Conservation (phyloP, 92 coral and sea anemone species). For the Anthopleura xanthogrammica region DNA sequence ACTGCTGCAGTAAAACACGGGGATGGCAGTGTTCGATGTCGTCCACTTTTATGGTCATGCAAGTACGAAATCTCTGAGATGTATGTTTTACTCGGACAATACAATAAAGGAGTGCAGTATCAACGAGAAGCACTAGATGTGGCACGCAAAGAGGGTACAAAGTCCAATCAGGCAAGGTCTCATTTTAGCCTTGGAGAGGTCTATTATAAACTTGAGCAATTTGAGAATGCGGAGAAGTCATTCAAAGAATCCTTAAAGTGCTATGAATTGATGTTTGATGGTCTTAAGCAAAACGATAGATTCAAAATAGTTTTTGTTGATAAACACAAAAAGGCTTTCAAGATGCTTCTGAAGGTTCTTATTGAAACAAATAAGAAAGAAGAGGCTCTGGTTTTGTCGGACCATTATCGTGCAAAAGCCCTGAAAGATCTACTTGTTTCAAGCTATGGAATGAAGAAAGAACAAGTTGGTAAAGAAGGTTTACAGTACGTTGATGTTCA, state of each 20-base stretch:
- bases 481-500: too few species aligned
- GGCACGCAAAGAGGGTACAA: too few species aligned
- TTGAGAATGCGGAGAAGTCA: not conserved
- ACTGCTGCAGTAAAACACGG: too few species aligned
- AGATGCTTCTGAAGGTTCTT: not conserved
- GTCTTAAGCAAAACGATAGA: not conserved
- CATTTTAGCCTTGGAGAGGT: not conserved
- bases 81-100: too few species aligned
- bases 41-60: too few species aligned
- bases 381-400: not conserved
- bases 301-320: not conserved
- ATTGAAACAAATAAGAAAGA: not conserved
- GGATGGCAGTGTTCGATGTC: too few species aligned
- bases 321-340: not conserved
- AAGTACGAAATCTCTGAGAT: too few species aligned
- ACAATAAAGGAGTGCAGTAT: too few species aligned
- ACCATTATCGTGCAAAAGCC: conserved; percentile 2
- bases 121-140: too few species aligned
- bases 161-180: too few species aligned
- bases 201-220: not conserved
- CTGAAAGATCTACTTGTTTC: not conserved
- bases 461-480: not conserved
- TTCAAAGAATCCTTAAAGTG: conserved; percentile 1
- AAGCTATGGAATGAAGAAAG: not conserved
- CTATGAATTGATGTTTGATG: not conserved